Base-by-base conservation (phyloP, 2,113 vertebrate genomes). In the Xenus cinereus region DNA sequence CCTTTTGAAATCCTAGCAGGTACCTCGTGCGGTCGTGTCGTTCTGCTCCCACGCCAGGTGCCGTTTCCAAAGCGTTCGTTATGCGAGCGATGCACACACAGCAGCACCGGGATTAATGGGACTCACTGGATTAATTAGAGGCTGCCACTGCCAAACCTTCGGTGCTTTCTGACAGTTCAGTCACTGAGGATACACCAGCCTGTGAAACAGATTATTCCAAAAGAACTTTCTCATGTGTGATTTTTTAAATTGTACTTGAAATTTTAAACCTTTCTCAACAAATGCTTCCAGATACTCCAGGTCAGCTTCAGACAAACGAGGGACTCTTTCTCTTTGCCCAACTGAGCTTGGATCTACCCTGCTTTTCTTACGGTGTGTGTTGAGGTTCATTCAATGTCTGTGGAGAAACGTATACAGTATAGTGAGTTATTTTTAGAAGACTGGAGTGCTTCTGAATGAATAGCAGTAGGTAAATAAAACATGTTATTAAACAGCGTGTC, bases 111-210 rank as follows among this genome's bases (percentile, higher is more conserved):
- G 39, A 64, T 84, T 75, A 93, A 50, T 76, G 48, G 62, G 30
- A 51, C 84, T 77, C 84, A n/a, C 7, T 68, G 95, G 95, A 79
- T 94, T 94, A 89, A 95, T 94, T 84, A 96, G 81, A 68, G 71
- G 35, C 62, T 75, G 66, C 77, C 43, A 24, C 56, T 64, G 84
- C 8, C 3, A 30, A 7, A 37, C 4, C 6, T 46, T 72, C 33
- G 13, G 84, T 72, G 9, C 7, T 3, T 82, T 62, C 83, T 87
- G 74, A n/a, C 76, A 75, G 53, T 35, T 86, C 87, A n/a, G 51
- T 56, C 64, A 67, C 76, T 50, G 50, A 21, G 56, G 56, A 28
- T 54, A 33, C 66, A 33, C 30, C 76, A 72, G 80, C 32, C 64
- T 71, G 39, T 43, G 22, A 43, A 89, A 72, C 33, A 68, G 7